Evolutionary conservation across 2,797 vertebrate genomes (phyloP), one percentile per base, ranked within the genome.

Genomic region (Semotilus atromaculatus): DNA sequence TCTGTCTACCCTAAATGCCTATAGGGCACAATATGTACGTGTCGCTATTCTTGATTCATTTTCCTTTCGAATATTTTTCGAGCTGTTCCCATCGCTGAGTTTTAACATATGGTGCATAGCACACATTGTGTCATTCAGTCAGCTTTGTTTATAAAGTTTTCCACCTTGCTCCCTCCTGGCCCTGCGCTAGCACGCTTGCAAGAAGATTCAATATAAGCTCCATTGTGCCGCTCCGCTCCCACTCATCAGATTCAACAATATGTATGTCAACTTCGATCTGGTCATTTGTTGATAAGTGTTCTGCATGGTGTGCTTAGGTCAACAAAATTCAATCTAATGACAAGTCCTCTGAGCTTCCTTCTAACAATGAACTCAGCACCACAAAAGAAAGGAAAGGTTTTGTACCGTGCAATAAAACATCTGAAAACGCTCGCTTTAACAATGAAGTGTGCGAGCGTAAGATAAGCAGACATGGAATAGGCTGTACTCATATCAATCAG

Each of bases 191-290:
- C 91, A 90, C 90, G 90, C 89, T 89, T 90, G 89, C 91, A 89
- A 93, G 91, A 92, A 95, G 93, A 95, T 95, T 95, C 91, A 91
- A 93, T 94, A 94, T 94, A 93, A 92, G 93, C 91, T 91, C 90
- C 90, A 94, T 93, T 94, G 94, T 91, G 91, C 89, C 86, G 90
- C 88, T 82, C 89, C 34, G 88, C 92, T 91, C 90, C 90, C 87
- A 90, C 90, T 94, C 93, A 95, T 95, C 94, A 92, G 93, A 94
- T 95, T 91, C 93, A 90, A 94, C 93, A 94, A 93, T 88, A 92
- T 81, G 90, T 94, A 93, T 94, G 94, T 95, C 95, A 95, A 94
- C 91, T 90, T 91, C 91, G 94, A 94, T 94, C 93, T 95, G 93
- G 92, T 92, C 90, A 90, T 89, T 78, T 89, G 92, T 93, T 94